phyloP scores from a whole-genome alignment of 2,888 invertebrate species.

The Dendrolimus pini region DNA sequence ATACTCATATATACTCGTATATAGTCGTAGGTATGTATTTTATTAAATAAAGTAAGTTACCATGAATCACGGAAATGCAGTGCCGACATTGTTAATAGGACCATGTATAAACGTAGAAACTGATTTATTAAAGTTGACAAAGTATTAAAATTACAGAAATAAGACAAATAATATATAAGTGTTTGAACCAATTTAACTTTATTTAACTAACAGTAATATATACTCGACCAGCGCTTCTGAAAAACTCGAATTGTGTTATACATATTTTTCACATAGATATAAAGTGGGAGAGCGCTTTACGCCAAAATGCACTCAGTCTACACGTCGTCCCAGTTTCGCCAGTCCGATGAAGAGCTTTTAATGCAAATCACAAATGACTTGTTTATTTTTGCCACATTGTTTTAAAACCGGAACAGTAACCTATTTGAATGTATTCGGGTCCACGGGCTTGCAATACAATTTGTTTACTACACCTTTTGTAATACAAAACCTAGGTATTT shows the following conservation, averaged over 20 bases:
- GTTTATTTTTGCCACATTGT: constrained; percentile 1
- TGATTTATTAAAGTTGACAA: too few species aligned
- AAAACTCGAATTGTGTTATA: constrained; percentile 3
- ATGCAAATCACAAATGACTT: constrained; percentile 37
- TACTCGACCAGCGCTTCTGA: constrained; percentile 1
- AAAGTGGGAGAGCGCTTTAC: constrained; percentile 31
- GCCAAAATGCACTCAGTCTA: constrained; percentile 45
- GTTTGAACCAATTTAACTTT: too few species aligned
- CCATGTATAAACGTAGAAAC: too few species aligned
- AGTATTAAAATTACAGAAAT: too few species aligned
- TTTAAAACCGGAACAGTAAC: constrained; percentile 1
- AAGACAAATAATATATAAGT: too few species aligned
- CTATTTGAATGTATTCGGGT: background rate
- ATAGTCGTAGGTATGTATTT: too few species aligned
- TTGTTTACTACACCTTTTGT: background rate
- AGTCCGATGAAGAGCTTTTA: constrained; percentile 37
- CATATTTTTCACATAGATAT: background rate
- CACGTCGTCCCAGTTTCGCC: constrained; percentile 25
- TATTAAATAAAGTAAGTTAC: too few species aligned
- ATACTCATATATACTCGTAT: too few species aligned
- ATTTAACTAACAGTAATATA: background rate
- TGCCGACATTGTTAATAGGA: too few species aligned
- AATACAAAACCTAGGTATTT: too few species aligned
- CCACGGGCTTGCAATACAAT: background rate
- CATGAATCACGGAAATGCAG: too few species aligned